Evolutionary conservation across 2,797 vertebrate genomes (phyloP).

Genomic region (Decapterus maruadsi): DNA sequence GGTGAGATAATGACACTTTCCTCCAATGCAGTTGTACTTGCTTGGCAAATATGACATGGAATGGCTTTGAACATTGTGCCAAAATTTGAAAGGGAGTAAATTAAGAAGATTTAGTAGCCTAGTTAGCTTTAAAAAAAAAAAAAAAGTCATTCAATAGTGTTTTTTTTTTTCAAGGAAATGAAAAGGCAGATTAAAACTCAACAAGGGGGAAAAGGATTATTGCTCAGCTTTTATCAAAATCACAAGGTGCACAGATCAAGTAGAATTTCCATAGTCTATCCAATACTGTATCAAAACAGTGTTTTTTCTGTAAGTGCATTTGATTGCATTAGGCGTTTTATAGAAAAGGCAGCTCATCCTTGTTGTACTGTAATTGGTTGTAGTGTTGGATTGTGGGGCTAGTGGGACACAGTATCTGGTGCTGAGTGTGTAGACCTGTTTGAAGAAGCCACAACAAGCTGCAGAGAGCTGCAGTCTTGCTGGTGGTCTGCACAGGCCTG

Average conservation of each 20-base stretch:
- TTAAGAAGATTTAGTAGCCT: not conserved
- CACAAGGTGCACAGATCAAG: conserved; percentile 1
- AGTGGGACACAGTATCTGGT: conserved; percentile 9
- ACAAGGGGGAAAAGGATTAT: not conserved
- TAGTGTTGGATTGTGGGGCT: conserved; percentile 13
- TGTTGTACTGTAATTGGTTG: conserved; percentile 14
- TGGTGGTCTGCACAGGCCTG: conserved; percentile 84
- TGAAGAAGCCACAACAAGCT: conserved; percentile 35
- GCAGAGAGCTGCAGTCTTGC: conserved; percentile 51
- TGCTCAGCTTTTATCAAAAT: conserved; percentile 2
- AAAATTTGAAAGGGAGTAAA: not conserved
- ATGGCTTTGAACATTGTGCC: not conserved
- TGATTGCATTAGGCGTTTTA: not conserved
- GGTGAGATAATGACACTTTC: not conserved
- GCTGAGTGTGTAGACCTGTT: conserved; percentile 23
- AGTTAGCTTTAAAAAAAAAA: not conserved
- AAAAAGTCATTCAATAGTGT: not conserved
- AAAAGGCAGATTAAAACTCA: not conserved
- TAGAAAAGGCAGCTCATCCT: conserved; percentile 2
- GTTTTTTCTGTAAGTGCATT: not conserved
- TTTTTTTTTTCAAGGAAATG: not conserved
- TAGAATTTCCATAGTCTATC: not conserved
- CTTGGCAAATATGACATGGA: not conserved
- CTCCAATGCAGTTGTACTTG: not conserved
- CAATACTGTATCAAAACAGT: conserved; percentile 2